A percentile compares a stretch with the other conserved stretches of the same genome.
phyloP scores from a whole-genome alignment of 2,888 invertebrate species.

The Trichacis sp. region DNA sequence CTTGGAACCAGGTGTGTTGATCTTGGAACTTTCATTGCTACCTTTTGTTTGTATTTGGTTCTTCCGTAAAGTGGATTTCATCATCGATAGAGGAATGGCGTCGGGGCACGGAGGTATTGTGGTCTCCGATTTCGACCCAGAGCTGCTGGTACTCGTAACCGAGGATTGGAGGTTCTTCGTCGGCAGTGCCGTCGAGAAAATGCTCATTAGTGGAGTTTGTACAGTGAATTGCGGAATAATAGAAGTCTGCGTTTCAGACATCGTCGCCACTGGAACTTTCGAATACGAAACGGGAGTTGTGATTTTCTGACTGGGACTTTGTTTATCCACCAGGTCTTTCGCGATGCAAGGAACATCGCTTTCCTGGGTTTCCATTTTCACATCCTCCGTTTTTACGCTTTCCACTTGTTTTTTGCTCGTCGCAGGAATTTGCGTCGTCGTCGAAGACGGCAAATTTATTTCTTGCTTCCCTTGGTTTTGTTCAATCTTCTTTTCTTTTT shows the following conservation, averaged over 20 bases:
- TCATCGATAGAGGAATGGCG: slow-evolving; percentile 64
- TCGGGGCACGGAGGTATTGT: slow-evolving; percentile 64
- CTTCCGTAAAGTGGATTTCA: slow-evolving; percentile 61
- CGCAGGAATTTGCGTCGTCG: not conserved
- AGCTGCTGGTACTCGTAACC: slow-evolving; percentile 11
- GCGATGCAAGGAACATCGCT: slow-evolving; percentile 54
- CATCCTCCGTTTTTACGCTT: slow-evolving; percentile 8
- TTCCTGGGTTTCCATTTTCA: too few species aligned
- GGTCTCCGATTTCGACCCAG: slow-evolving; percentile 24
- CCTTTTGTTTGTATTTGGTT: slow-evolving; percentile 60
- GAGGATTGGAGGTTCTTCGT: slow-evolving; percentile 44
- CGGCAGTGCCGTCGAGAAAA: slow-evolving; percentile 55
- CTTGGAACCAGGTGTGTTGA: slow-evolving; percentile 60
- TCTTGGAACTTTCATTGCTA: slow-evolving; percentile 59
- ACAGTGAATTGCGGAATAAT: slow-evolving; percentile 47
- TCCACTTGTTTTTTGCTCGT: not conserved
- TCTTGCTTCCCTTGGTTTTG: not conserved
- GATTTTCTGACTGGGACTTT: slow-evolving; percentile 13
- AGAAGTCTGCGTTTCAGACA: slow-evolving; percentile 1
- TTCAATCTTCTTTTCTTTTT: not conserved
- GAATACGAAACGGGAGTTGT: slow-evolving; percentile 10
- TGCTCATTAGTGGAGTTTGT: slow-evolving; percentile 57
- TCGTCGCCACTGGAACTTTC: slow-evolving; percentile 8
- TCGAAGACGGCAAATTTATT: not conserved
- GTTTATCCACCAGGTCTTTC: slow-evolving; percentile 44